Percentiles rank a stretch among this genome's conserved stretches.
Evolutionary conservation across 2,113 vertebrate genomes (phyloP).

Genomic region (Polypterus senegalus): DNA sequence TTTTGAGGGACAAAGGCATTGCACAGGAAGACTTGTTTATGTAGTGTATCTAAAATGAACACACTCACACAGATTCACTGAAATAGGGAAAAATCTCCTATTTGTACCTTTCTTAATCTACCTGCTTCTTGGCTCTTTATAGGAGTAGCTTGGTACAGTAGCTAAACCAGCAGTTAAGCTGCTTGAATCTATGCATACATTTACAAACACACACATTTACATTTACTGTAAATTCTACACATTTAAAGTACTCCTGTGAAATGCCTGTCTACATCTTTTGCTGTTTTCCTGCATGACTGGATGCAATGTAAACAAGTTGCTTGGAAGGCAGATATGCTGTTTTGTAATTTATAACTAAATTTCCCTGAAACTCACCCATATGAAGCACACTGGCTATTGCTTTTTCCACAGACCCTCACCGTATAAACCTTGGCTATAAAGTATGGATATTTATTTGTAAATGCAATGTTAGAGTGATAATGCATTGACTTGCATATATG

Average conservation of each 20-base stretch:
- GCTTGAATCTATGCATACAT: too few species aligned
- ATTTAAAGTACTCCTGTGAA: slow-evolving; percentile 85
- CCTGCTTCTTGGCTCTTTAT: slow-evolving; percentile 26
- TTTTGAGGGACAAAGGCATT: slow-evolving; percentile 80
- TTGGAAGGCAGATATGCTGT: slow-evolving; percentile 74
- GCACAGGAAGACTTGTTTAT: slow-evolving; percentile 76
- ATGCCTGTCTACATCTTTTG: slow-evolving; percentile 79
- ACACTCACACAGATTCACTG: slow-evolving; percentile 52
- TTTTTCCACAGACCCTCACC: slow-evolving; percentile 75
- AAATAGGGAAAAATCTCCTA: slow-evolving; percentile 53
- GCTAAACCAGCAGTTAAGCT: not conserved
- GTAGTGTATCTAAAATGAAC: too few species aligned
- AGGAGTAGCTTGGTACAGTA: slow-evolving; percentile 27
- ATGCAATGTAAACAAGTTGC: slow-evolving; percentile 89
- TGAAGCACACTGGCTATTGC: slow-evolving; percentile 63
- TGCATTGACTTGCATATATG: not conserved
- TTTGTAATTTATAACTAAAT: slow-evolving; percentile 60
- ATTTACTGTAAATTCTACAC: not conserved
- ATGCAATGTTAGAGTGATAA: slow-evolving; percentile 14
- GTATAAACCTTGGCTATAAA: slow-evolving; percentile 72
- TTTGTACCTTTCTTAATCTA: slow-evolving; percentile 32
- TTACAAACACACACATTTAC: not conserved
- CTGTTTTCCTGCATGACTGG: slow-evolving; percentile 89
- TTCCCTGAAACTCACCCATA: slow-evolving; percentile 62
- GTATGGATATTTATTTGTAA: slow-evolving; percentile 43